Percentiles rank a stretch among this genome's conserved stretches.
These are phyloP conservation scores for Varanus komodoensis DNA, from an alignment of 2,113 vertebrate genomes.

Conservation along the genomic window DNA sequence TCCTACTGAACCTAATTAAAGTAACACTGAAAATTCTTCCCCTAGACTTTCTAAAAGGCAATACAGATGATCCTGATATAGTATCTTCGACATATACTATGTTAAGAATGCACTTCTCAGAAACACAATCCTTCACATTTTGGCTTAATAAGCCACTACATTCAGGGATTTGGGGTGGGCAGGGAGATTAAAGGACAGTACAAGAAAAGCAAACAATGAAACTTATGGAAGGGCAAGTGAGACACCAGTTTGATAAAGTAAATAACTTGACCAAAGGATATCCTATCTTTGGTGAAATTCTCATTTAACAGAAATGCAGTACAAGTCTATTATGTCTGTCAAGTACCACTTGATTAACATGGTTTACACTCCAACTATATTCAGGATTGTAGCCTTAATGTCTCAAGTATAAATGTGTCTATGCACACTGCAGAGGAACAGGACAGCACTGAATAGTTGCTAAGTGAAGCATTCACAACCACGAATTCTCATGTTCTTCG, in stretches of 20 bases:
- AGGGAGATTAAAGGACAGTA: too few species aligned
- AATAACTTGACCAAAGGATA: not conserved
- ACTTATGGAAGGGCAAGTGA: not conserved
- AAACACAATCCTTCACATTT: not conserved
- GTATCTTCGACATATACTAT: not conserved
- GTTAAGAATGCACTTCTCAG: not conserved
- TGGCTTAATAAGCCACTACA: not conserved
- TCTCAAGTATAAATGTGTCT: not conserved
- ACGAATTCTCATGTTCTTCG: not conserved
- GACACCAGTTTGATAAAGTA: too few species aligned
- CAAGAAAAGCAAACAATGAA: not conserved
- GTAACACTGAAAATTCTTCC: not conserved
- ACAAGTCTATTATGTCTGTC: not conserved
- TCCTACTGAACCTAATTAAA: not conserved
- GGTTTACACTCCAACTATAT: not conserved
- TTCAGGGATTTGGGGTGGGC: not conserved
- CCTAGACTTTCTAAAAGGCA: not conserved
- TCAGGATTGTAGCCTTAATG: not conserved
- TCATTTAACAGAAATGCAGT: not conserved
- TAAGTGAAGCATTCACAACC: not conserved
- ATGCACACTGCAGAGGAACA: not conserved
- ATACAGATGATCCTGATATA: not conserved
- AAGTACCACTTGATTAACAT: not conserved
- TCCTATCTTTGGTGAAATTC: not conserved
- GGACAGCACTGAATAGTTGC: too few species aligned